Percentiles rank a stretch among this genome's conserved stretches.
These are phyloP conservation scores for Diorhabda carinulata DNA, from an alignment of 1,140 invertebrate genomes.

Conservation along the genomic window DNA sequence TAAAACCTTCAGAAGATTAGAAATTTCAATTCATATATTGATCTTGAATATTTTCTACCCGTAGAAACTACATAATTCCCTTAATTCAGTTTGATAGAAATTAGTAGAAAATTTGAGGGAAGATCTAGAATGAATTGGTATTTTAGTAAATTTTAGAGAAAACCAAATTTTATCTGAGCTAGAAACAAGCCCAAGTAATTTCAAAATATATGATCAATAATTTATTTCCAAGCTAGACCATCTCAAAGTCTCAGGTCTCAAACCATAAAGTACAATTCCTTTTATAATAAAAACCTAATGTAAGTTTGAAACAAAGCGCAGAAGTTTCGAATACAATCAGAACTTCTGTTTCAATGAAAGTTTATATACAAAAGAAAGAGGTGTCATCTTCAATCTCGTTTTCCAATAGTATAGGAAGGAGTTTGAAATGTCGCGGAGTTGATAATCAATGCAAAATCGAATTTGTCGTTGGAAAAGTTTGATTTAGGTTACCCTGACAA, in stretches of 20 bases:
- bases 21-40: no score
- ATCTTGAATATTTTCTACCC: no score
- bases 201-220: no score
- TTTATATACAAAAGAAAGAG: constrained; percentile 12
- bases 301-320: constrained; percentile 15
- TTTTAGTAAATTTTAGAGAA: no score
- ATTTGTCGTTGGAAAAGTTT: constrained; percentile 9
- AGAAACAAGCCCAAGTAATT: no score
- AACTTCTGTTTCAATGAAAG: constrained; percentile 18
- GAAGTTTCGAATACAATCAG: constrained; percentile 10
- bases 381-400: constrained; percentile 19
- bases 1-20: no score
- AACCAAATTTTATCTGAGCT: no score
- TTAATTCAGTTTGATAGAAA: no score
- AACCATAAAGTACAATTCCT: constrained; percentile 14
- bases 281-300: constrained; percentile 15
- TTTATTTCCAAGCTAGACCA: no score
- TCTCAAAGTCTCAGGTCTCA: not conserved
- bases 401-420: not conserved
- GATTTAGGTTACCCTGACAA: constrained; percentile 5
- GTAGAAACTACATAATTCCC: no score
- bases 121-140: no score
- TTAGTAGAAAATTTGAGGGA: no score
- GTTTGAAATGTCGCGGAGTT: not conserved
- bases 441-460: constrained; percentile 14